Percentiles rank a stretch among this genome's conserved stretches.
phyloP scores from a whole-genome alignment of 1,140 invertebrate species.

The Scaptomyza hsui region DNA sequence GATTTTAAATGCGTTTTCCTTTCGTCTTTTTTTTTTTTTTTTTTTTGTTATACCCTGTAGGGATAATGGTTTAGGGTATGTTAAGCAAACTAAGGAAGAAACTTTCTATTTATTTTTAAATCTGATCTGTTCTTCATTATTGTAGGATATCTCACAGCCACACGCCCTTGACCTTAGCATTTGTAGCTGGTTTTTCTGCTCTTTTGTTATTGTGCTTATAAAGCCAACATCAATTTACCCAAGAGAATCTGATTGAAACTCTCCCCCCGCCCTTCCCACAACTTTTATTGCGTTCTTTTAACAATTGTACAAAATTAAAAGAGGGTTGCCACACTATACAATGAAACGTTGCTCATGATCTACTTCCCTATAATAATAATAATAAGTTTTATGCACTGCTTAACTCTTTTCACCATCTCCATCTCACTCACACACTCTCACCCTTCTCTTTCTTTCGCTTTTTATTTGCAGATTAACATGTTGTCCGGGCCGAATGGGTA shows the following conservation, averaged over 20 bases:
- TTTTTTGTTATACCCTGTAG: conserved; percentile 3
- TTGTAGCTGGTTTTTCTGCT: neutral
- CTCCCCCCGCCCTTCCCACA: neutral
- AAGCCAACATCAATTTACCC: conserved; percentile 65
- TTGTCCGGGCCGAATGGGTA: conserved; percentile 45
- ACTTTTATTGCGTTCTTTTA: conserved; percentile 54
- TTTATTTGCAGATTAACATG: conserved; percentile 58
- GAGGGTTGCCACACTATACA: neutral
- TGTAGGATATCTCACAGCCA: conserved; percentile 1
- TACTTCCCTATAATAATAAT: neutral
- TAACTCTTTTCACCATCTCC: conserved; percentile 1
- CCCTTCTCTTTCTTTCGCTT: conserved; percentile 7
- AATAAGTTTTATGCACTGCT: neutral
- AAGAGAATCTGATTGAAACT: conserved; percentile 37
- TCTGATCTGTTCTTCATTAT: no score
- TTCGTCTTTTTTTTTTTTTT: neutral
- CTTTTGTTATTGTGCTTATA: conserved; percentile 67
- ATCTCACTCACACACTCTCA: neutral
- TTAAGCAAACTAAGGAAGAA: no score
- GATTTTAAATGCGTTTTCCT: conserved; percentile 43
- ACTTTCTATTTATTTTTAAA: no score
- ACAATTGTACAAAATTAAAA: conserved; percentile 32
- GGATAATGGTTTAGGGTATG: no score
- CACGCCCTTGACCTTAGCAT: neutral
- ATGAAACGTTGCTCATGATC: conserved; percentile 4